Evolutionary conservation across 2,113 vertebrate genomes (phyloP).

Genomic region (Cottus gobio): DNA sequence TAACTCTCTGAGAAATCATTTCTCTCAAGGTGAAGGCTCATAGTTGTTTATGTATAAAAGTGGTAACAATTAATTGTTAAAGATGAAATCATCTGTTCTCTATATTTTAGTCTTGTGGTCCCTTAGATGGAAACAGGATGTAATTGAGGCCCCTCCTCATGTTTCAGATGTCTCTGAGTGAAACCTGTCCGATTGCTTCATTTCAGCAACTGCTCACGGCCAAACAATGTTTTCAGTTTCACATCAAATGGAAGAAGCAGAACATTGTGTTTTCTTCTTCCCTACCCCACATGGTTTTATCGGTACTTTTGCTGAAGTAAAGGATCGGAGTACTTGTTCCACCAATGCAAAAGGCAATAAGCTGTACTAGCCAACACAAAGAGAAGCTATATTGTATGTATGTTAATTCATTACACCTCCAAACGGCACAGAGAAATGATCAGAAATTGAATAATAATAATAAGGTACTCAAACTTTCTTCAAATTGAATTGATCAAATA

Average conservation of each 20-base stretch:
- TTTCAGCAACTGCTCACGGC: neutral
- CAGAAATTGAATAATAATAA: slow-evolving; percentile 4
- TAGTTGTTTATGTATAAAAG: neutral
- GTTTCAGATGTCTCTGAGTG: slow-evolving; percentile 10
- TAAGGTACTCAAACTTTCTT: slow-evolving; percentile 6
- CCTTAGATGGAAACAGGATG: neutral
- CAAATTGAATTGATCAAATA: neutral
- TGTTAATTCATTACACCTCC: neutral
- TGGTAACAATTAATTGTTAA: neutral
- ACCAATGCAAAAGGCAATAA: too few relatives aligned
- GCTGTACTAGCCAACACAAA: neutral
- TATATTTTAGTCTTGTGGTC: neutral
- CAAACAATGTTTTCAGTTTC: neutral
- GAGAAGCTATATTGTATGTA: neutral
- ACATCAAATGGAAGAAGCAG: neutral
- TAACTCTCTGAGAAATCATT: neutral
- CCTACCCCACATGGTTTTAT: neutral
- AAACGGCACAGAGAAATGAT: neutral
- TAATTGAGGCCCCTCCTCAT: neutral
- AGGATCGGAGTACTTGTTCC: neutral
- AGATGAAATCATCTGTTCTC: neutral
- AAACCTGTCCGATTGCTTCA: neutral
- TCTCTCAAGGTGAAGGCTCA: neutral
- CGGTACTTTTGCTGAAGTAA: neutral
- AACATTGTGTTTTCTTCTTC: neutral